Percentiles rank a stretch among this genome's conserved stretches.
phyloP scores from a whole-genome alignment of 1,140 invertebrate species.

The Drosophila leontia region DNA sequence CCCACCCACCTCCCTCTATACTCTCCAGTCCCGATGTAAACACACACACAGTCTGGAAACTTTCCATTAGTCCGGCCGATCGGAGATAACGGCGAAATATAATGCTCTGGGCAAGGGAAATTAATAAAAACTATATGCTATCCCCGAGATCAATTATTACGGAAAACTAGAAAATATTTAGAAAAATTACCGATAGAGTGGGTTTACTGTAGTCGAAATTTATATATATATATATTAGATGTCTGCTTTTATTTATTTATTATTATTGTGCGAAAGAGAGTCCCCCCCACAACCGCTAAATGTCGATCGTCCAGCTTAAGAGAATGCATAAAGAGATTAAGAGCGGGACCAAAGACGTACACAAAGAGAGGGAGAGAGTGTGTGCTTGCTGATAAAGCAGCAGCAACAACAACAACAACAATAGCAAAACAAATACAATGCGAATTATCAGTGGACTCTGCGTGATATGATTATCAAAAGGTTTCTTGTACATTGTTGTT shows the following conservation, averaged over 20 bases:
- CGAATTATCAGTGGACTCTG: constrained; percentile 78
- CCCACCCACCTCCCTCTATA: neutral
- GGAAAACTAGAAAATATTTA: neutral
- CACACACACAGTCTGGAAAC: constrained; percentile 25
- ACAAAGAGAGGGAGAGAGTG: constrained; percentile 6
- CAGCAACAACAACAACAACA: constrained; percentile 41
- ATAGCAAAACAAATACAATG: constrained; percentile 70
- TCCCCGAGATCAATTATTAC: constrained; percentile 6
- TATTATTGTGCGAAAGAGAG: constrained; percentile 24
- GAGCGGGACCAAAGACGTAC: constrained; percentile 13
- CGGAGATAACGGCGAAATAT: constrained; percentile 30
- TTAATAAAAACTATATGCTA: constrained; percentile 7
- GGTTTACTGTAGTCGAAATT: constrained; percentile 59
- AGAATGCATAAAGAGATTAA: constrained; percentile 21
- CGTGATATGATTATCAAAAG: constrained; percentile 82
- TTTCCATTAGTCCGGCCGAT: constrained; percentile 29
- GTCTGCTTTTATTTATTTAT: constrained; percentile 20
- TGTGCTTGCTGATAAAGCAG: constrained; percentile 57
- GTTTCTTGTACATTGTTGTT: constrained; percentile 57
- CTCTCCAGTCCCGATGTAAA: constrained; percentile 26
- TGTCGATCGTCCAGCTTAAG: constrained; percentile 7
- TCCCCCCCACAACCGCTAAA: neutral
- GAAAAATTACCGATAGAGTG: neutral
- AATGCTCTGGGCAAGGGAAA: constrained; percentile 15
- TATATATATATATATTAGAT: constrained; percentile 34